Percentiles rank a stretch among this genome's conserved stretches.
Evolutionary conservation across 2,888 invertebrate species (phyloP).

Genomic region (Ophion ventricosus): DNA sequence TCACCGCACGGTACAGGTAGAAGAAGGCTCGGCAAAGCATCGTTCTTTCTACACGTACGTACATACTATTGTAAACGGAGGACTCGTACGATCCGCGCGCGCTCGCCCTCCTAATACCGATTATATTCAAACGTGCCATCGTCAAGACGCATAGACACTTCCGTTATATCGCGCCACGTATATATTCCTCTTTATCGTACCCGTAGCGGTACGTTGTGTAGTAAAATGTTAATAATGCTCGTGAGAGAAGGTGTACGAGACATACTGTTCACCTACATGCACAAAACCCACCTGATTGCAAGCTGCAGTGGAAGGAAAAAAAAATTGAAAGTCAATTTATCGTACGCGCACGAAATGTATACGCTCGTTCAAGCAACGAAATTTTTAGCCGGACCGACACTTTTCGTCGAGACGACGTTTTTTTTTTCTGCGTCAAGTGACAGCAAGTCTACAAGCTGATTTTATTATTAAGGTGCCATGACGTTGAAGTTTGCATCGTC

Average conservation of each 20-base stretch:
- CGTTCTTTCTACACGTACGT: not conserved
- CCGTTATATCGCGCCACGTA: conserved; percentile 45
- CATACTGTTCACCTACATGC: not conserved
- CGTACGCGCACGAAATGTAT: not conserved
- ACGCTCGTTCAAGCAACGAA: not conserved
- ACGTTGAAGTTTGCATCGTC: no score
- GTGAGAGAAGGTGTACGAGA: conserved; percentile 39
- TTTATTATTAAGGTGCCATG: no score
- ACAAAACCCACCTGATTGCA: not conserved
- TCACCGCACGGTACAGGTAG: not conserved
- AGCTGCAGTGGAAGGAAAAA: not conserved
- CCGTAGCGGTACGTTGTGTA: conserved; percentile 36
- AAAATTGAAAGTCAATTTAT: not conserved
- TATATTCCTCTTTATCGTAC: conserved; percentile 15
- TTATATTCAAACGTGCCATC: conserved; percentile 43
- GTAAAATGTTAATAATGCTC: conserved; percentile 44
- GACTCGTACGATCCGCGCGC: not conserved
- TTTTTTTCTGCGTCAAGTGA: no score
- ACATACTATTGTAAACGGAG: not conserved
- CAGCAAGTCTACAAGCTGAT: no score
- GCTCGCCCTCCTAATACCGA: not conserved
- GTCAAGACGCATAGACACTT: conserved; percentile 47
- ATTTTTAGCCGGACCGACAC: conserved; percentile 5
- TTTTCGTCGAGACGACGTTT: no score
- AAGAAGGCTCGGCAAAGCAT: not conserved